Evolutionary conservation across 2,888 invertebrate species (phyloP).

Genomic region (Drosophila eohydei): DNA sequence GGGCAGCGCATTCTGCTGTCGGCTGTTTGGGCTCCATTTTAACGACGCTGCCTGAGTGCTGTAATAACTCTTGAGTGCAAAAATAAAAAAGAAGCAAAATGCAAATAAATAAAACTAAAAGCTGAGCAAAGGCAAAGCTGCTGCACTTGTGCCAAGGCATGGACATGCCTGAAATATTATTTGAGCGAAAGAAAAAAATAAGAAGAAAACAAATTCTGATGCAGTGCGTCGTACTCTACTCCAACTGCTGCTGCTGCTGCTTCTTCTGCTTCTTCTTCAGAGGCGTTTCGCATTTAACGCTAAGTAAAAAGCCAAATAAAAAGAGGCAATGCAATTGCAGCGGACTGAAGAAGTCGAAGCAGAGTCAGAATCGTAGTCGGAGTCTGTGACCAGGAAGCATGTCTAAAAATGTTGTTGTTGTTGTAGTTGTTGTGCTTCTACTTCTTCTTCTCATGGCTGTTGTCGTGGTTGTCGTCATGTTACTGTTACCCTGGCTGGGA

Average conservation of each 20-base stretch:
- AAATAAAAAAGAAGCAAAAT: slow-evolving; percentile 20
- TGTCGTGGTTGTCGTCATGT: slow-evolving; percentile 70
- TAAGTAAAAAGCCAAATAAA: slow-evolving; percentile 74
- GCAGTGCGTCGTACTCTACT: slow-evolving; percentile 63
- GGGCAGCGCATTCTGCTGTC: slow-evolving; percentile 37
- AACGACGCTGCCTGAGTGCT: slow-evolving; percentile 61
- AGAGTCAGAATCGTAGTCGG: slow-evolving; percentile 15
- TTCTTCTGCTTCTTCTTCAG: slow-evolving; percentile 25
- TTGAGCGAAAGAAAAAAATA: slow-evolving; percentile 40
- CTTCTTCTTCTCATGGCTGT: slow-evolving; percentile 32
- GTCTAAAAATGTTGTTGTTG: slow-evolving; percentile 64
- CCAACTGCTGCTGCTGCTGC: background rate
- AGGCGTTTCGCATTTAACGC: slow-evolving; percentile 69
- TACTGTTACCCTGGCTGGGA: slow-evolving; percentile 22
- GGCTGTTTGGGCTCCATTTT: slow-evolving; percentile 12
- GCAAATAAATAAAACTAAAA: slow-evolving; percentile 59
- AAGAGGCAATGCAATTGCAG: slow-evolving; percentile 32
- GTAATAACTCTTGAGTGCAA: slow-evolving; percentile 65
- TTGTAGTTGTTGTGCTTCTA: slow-evolving; percentile 19
- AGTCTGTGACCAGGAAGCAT: slow-evolving; percentile 70
- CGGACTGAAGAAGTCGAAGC: background rate
- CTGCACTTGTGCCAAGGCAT: slow-evolving; percentile 65
- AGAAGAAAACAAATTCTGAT: slow-evolving; percentile 55
- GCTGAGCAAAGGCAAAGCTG: slow-evolving; percentile 36
- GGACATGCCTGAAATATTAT: slow-evolving; percentile 74